phyloP scores from a whole-genome alignment of 2,797 vertebrate species.

The Schizopygopsis pylzovi region DNA sequence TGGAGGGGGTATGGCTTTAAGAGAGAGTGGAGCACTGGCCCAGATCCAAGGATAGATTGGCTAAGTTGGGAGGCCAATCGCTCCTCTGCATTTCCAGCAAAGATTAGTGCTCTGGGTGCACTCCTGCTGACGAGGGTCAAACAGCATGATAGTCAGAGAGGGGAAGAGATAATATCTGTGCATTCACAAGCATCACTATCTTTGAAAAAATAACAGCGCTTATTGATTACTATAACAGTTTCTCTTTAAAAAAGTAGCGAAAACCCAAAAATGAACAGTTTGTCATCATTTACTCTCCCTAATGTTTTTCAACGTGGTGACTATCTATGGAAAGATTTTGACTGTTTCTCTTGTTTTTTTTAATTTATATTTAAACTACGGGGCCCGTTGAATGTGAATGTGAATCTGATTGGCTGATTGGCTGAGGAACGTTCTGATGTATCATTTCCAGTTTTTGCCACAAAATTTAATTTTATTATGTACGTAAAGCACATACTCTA shows the following conservation, averaged over 20 bases:
- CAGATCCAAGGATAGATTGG: slow-evolving; percentile 50
- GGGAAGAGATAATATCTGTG: neutral
- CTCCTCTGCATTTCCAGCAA: slow-evolving; percentile 50
- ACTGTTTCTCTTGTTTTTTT: neutral
- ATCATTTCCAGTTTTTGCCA: too few species aligned
- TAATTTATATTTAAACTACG: too few species aligned
- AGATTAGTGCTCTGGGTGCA: slow-evolving; percentile 49
- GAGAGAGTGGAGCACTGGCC: slow-evolving; percentile 45
- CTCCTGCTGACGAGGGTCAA: slow-evolving; percentile 53
- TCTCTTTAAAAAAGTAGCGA: neutral
- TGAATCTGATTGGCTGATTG: too few species aligned
- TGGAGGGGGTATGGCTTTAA: neutral
- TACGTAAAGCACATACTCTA: too few species aligned
- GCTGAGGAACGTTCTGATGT: too few species aligned
- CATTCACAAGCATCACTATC: neutral
- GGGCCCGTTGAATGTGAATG: too few species aligned
- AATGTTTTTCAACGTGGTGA: neutral
- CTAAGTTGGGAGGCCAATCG: slow-evolving; percentile 43
- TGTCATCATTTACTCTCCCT: neutral
- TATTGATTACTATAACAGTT: neutral
- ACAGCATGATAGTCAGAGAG: slow-evolving; percentile 43
- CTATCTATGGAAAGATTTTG: neutral
- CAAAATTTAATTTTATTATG: too few species aligned
- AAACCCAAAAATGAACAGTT: neutral
- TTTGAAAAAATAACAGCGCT: slow-evolving; percentile 14